These are phyloP conservation scores for Oxytorus armatus DNA, from an alignment of 2,888 invertebrate species.

Conservation along the genomic window DNA sequence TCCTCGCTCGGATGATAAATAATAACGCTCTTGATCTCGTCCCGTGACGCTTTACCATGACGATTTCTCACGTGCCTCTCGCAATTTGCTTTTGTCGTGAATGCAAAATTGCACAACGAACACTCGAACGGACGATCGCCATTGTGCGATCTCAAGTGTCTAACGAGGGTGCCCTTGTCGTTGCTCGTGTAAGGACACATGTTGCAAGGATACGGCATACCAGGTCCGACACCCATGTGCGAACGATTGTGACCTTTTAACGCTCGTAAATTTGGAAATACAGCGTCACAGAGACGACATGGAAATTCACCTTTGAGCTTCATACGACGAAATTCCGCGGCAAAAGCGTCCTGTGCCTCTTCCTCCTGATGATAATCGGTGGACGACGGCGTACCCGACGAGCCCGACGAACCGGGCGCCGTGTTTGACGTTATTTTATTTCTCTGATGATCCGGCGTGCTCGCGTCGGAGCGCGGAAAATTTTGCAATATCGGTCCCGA, in stretches of 20 bases:
- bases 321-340: conserved; percentile 94
- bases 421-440: conserved; percentile 53
- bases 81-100: conserved; percentile 98
- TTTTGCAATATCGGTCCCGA: conserved; percentile 83
- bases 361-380: conserved; percentile 86
- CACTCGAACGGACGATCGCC: conserved; percentile 98
- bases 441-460: conserved; percentile 73
- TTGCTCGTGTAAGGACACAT: conserved; percentile 95
- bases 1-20: conserved; percentile 95
- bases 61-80: conserved; percentile 97
- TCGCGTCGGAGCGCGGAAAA: conserved; percentile 73
- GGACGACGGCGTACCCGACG: conserved; percentile 80
- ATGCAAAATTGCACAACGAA: conserved; percentile 97
- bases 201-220: conserved; percentile 95
- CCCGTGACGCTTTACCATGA: conserved; percentile 93
- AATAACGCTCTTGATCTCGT: conserved; percentile 95
- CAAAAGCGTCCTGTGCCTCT: conserved; percentile 93
- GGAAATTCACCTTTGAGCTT: conserved; percentile 95
- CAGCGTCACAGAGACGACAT: conserved; percentile 94
- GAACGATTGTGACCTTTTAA: conserved; percentile 96
- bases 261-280: conserved; percentile 95
- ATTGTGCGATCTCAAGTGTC: conserved; percentile 97
- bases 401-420: conserved; percentile 79
- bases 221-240: conserved; percentile 90
- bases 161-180: conserved; percentile 95